Base-by-base conservation (phyloP, 2,113 vertebrate genomes). In the Tinamus guttatus region DNA sequence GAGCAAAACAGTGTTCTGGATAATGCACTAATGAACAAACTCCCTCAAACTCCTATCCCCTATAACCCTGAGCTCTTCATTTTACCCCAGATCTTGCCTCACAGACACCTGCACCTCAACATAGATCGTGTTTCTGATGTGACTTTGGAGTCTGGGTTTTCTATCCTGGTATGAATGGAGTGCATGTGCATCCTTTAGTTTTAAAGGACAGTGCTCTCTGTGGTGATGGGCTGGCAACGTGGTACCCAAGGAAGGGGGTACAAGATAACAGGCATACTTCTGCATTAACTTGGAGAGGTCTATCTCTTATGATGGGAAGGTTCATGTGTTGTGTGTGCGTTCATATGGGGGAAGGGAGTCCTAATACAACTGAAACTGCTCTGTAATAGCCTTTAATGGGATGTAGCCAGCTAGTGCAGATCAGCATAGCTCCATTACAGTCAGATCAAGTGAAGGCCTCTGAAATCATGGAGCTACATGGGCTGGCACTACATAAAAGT, bases 131-230 rank as follows among this genome's bases (percentile, higher is more conserved):
- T 4, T 89, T 71, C 52, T 63, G 62, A 5, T 22, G 13, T 67
- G 62, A 38, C 58, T 80, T 43, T 13, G 11, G 30, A 13, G 49
- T 12, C 28, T 5, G 34, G 13, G 4, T 2, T 38, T 63, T 34
- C 38, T 67, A 27, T n/a, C 70, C 25, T 0, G 0, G 7, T 2
- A 0, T 2, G 28, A 73, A 8, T 0, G 28, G 6, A 7, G 11
- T 11, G 65, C 38, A 30, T 1, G 20, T 73, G 49, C 30, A 51
- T 32, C 27, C 4, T 0, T 51, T 11, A 19, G 71, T 87, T 32
- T 73, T 80, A 40, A n/a, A 58, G 43, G 36, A 6, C 15, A 9
- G 47, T 40, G 36, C 34, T 54, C 13, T 63, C 43, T 38, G 25
- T 20, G 76, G 63, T 15, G 25, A 40, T 10, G 43, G 25, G 20